phyloP scores from a whole-genome alignment of 2,888 invertebrate genomes.

The Nemotelus nigrinus region DNA sequence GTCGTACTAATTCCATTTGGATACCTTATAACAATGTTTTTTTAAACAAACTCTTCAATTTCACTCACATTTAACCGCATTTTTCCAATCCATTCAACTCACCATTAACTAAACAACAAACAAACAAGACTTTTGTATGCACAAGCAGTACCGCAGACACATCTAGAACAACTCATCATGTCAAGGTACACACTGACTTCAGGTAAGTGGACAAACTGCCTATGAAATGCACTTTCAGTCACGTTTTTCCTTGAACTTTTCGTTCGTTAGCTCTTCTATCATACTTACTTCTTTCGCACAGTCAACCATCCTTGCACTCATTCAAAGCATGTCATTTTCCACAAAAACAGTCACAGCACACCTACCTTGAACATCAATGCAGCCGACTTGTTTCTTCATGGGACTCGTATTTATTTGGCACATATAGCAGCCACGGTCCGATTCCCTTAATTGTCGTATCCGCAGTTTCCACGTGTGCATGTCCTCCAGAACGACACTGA shows the following conservation, averaged over 20 bases:
- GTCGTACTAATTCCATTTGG: no score
- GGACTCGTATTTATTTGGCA: constrained; percentile 90
- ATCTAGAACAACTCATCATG: background rate
- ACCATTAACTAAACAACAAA: no score
- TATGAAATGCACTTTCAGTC: background rate
- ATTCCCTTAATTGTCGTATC: constrained; percentile 82
- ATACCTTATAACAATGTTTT: no score
- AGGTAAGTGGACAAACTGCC: constrained; percentile 3
- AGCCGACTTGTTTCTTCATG: constrained; percentile 88
- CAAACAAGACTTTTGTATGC: no score
- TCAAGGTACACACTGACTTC: background rate
- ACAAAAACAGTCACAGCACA: background rate
- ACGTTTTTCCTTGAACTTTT: constrained; percentile 17
- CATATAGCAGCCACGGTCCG: constrained; percentile 90
- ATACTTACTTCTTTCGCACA: background rate
- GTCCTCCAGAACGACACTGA: constrained; percentile 84
- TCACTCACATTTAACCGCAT: no score
- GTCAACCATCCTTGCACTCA: background rate
- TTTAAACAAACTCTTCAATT: no score
- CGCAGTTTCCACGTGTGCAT: constrained; percentile 86
- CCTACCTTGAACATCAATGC: constrained; percentile 87
- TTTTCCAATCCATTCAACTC: no score
- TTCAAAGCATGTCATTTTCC: no score
- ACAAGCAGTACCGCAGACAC: no score
- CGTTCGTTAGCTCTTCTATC: background rate